Conservation (phyloP, 2,888 invertebrate species). For the Diarsia rubi region DNA sequence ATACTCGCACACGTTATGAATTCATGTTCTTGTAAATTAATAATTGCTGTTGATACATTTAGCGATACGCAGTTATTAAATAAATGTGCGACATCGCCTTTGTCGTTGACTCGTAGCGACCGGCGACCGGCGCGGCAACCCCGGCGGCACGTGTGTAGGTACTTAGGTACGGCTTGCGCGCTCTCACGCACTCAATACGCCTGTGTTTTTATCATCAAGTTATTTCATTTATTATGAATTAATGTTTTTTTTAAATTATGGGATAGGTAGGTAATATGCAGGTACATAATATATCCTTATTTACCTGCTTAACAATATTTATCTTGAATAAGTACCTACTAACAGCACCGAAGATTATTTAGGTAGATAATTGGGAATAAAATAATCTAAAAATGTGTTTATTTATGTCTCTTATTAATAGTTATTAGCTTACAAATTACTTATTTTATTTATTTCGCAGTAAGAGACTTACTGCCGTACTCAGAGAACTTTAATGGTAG, state of each 20-base stretch:
- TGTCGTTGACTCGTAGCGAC: no score
- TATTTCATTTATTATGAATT: not conserved
- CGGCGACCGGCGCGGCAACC: no score
- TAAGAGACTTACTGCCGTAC: no score
- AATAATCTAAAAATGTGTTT: no score
- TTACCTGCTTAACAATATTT: not conserved
- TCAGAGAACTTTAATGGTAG: no score
- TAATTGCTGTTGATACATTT: constrained; percentile 4
- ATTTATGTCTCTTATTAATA: no score
- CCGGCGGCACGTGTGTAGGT: constrained; percentile 30
- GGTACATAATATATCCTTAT: not conserved
- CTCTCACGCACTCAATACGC: constrained; percentile 17
- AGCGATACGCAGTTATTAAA: not conserved
- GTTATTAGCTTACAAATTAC: no score
- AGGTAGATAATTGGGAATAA: no score
- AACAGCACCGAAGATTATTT: not conserved
- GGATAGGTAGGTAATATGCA: not conserved
- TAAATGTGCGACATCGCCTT: not conserved
- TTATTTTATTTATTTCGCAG: no score
- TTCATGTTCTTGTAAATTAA: not conserved
- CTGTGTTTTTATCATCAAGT: not conserved
- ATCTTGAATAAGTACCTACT: not conserved
- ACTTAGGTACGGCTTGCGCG: not conserved
- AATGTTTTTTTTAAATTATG: not conserved
- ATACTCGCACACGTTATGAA: not conserved